Evolutionary conservation across 1,140 invertebrate species (phyloP).

Genomic region (Hermetia illucens): DNA sequence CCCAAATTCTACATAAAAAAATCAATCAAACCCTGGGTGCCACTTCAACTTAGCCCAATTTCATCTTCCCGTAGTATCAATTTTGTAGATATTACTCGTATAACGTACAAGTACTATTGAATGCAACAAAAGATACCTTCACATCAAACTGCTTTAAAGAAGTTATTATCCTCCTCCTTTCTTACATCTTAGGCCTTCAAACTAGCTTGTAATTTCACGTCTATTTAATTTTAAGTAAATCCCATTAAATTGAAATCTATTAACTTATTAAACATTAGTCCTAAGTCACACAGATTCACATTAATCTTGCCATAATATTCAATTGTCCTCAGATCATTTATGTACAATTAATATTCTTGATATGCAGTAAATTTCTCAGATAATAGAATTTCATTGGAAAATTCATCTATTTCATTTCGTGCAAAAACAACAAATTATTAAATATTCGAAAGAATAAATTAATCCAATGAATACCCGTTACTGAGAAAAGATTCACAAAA

Average conservation of each 20-base stretch:
- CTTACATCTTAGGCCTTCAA: background rate
- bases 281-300: conserved; percentile 8
- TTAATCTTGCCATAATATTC: conserved; percentile 31
- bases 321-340: conserved; percentile 13
- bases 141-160: conserved; percentile 13
- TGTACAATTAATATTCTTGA: conserved; percentile 1
- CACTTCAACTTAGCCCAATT: too few species aligned
- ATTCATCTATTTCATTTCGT: background rate
- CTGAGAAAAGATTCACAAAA: too few species aligned
- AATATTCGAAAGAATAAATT: conserved; percentile 3
- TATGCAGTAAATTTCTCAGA: conserved; percentile 16
- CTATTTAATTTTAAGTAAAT: background rate
- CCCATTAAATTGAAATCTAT: background rate
- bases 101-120: background rate
- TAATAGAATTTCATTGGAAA: conserved; percentile 25
- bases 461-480: conserved; percentile 22
- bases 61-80: too few species aligned
- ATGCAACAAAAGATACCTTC: conserved; percentile 10
- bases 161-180: background rate
- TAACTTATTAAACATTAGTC: background rate
- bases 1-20: too few species aligned
- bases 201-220: background rate
- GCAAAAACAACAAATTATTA: conserved; percentile 3
- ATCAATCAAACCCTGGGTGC: too few species aligned
- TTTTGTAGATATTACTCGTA: too few species aligned